Evolutionary conservation across 2,888 invertebrate species (phyloP), one percentile per base, ranked within the genome.

Genomic region (Xestia xanthographa): DNA sequence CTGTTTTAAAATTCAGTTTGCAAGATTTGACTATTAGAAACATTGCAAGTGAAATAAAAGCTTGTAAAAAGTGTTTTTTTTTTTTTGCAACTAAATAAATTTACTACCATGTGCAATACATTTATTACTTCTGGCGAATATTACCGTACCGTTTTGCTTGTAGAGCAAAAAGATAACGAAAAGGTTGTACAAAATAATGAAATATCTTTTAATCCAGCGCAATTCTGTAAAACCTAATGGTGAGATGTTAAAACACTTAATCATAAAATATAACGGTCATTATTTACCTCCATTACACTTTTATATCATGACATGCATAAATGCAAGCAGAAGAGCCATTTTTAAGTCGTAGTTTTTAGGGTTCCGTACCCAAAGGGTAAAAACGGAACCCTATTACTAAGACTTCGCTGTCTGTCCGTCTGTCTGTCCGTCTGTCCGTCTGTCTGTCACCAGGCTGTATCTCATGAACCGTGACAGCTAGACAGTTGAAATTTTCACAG

Each of bases 201-300:
- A 81, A 60, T 71, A 63, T 71, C 26, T 65, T 69, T 45, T 41
- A 75, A 70, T 20, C 67, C 67, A 41, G 58, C 74, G 41, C 34
- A 48, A 71, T 73, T 71, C 48, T 63, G 53, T 22, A 71, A 67
- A 80, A 71, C 62, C 84, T 74, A 80, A 80, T 84, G 67, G 70
- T 68, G 67, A 72, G 71, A 72, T 81, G 82, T 70, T 84, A 81
- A 86, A 85, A 77, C 66, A 71, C 43, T 78, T 85, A 70, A 84
- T 75, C 63, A 70, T 86, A 81, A 84, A 84, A 84, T 76, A 75
- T 77, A 72, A 58, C 74, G 53, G 45, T 53, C 48, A 80, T 85
- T 80, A 78, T 63, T 85, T 75, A 79, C 76, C 73, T 72, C 75
- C 41, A 79, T 75, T 74, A 85, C 74, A 73, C 58, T 82, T 82